Conservation (phyloP, 2,797 vertebrate species). For the Mormyrus proboscirostris region DNA sequence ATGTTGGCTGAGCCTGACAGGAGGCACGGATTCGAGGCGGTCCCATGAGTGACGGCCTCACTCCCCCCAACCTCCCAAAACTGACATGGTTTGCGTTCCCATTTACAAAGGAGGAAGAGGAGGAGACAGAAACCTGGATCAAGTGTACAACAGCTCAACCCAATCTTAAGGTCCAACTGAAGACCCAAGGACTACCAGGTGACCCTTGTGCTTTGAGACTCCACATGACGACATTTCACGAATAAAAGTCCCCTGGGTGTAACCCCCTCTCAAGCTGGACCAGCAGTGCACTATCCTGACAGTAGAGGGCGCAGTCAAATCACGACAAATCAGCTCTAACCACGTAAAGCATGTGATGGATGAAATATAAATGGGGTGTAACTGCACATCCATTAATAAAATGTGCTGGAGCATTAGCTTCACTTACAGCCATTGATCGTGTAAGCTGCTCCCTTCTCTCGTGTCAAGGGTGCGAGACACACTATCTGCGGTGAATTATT, state of each 20-base stretch:
- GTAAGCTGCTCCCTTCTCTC: background rate
- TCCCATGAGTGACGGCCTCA: background rate
- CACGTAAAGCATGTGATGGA: background rate
- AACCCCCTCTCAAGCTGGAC: background rate
- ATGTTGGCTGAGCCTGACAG: conserved; percentile 89
- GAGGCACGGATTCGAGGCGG: background rate
- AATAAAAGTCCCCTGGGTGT: background rate
- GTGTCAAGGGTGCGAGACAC: background rate
- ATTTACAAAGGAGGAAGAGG: background rate
- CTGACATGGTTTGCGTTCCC: background rate
- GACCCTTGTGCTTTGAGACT: background rate
- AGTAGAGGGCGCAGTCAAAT: background rate
- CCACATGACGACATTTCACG: background rate
- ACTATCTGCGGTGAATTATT: background rate
- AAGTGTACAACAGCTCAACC: background rate
- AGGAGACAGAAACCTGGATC: background rate
- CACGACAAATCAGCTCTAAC: background rate
- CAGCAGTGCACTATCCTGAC: background rate
- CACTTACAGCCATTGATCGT: background rate
- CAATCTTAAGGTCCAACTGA: background rate
- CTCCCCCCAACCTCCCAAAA: background rate
- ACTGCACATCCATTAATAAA: conserved; percentile 1
- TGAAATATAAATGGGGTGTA: background rate
- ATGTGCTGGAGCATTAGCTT: background rate
- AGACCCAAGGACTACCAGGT: background rate